A percentile compares a stretch with the other conserved stretches of the same genome.
Evolutionary conservation across 2,888 invertebrate species (phyloP).

Genomic region (Acleris holmiana): DNA sequence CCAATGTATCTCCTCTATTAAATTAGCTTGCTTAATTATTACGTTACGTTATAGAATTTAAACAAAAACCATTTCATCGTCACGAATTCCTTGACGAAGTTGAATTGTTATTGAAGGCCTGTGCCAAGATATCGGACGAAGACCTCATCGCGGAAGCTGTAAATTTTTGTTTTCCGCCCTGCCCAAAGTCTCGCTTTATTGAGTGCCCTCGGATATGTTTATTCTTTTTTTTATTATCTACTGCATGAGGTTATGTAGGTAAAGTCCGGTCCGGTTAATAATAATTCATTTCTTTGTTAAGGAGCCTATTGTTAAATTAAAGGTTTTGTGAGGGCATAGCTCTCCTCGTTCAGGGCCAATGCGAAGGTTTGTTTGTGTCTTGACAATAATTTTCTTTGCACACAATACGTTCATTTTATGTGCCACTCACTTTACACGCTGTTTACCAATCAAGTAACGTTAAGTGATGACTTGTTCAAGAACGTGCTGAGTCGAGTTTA

Average conservation of each 20-base stretch:
- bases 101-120: constrained; percentile 46
- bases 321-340: constrained; percentile 55
- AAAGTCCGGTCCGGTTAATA: constrained; percentile 46
- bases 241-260: constrained; percentile 39
- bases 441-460: constrained; percentile 26
- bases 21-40: not conserved
- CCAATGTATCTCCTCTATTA: no score
- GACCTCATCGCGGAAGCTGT: constrained; percentile 61
- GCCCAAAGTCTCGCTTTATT: constrained; percentile 53
- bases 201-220: constrained; percentile 51
- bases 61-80: constrained; percentile 9
- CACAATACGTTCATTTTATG: constrained; percentile 46
- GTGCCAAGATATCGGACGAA: constrained; percentile 48
- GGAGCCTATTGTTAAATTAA: constrained; percentile 61
- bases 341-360: constrained; percentile 54
- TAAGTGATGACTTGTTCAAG: constrained; percentile 21
- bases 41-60: constrained; percentile 8
- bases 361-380: constrained; percentile 54
- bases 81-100: constrained; percentile 14
- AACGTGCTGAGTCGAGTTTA: constrained; percentile 5
- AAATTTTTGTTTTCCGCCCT: constrained; percentile 58
- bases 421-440: constrained; percentile 33
- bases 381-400: constrained; percentile 50
- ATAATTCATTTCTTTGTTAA: constrained; percentile 62
- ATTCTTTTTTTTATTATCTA: constrained; percentile 48